A percentile compares a stretch with the other conserved stretches of the same genome.
These are phyloP conservation scores for Sinocyclocheilus anshuiensis DNA, from an alignment of 2,113 vertebrate species.

Conservation along the genomic window DNA sequence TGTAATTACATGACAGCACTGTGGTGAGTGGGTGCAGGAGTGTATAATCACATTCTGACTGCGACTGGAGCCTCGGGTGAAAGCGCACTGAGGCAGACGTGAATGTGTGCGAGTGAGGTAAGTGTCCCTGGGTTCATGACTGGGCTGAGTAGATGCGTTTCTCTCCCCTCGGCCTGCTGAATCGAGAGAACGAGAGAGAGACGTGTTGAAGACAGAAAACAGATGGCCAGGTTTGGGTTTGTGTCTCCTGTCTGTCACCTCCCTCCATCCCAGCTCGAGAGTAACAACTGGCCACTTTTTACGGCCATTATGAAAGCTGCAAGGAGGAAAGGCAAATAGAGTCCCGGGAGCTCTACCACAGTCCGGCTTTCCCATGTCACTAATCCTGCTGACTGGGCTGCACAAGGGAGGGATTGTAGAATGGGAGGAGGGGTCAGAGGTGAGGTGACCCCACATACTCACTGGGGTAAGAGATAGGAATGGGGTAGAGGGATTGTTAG, in stretches of 20 bases:
- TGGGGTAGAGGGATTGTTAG: background rate
- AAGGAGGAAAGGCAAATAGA: slow-evolving; percentile 56
- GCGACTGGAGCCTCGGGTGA: slow-evolving; percentile 42
- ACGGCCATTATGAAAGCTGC: slow-evolving; percentile 57
- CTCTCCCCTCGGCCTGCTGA: slow-evolving; percentile 57
- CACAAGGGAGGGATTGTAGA: slow-evolving; percentile 44
- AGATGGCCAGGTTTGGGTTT: slow-evolving; percentile 65
- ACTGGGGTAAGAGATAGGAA: background rate
- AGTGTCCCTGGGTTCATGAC: slow-evolving; percentile 40
- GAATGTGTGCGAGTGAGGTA: slow-evolving; percentile 18
- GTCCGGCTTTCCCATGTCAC: background rate
- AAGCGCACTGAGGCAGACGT: slow-evolving; percentile 3
- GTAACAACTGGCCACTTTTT: slow-evolving; percentile 65
- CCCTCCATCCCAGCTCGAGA: slow-evolving; percentile 51
- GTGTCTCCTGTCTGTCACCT: slow-evolving; percentile 50
- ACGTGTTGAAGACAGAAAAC: slow-evolving; percentile 62
- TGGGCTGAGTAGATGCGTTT: slow-evolving; percentile 34
- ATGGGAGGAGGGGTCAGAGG: slow-evolving; percentile 21
- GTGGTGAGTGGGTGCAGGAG: slow-evolving; percentile 46
- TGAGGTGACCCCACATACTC: slow-evolving; percentile 43
- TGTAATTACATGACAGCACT: slow-evolving; percentile 54
- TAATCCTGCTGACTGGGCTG: slow-evolving; percentile 12
- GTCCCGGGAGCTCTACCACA: slow-evolving; percentile 11
- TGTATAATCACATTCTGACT: slow-evolving; percentile 55
- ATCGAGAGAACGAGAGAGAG: background rate